These are phyloP conservation scores for Lutjanus erythropterus DNA, from an alignment of 2,113 vertebrate genomes.

Conservation along the genomic window DNA sequence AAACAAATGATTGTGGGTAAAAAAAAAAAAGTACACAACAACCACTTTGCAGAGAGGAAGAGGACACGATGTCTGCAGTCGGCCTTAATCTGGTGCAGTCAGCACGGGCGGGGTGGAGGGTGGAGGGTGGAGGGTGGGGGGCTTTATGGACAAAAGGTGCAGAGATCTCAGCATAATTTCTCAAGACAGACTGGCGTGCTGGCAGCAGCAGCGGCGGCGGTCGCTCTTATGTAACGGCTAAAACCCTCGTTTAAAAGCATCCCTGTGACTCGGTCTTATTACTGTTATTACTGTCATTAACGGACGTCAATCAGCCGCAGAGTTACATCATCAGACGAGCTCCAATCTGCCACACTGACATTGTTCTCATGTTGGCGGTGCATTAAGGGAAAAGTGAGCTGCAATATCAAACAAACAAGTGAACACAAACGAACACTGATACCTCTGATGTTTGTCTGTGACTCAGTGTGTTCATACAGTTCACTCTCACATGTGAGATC, in stretches of 20 bases:
- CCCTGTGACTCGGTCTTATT: slow-evolving; percentile 18
- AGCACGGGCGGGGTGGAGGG: slow-evolving; percentile 1
- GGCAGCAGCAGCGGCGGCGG: neutral
- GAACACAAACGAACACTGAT: neutral
- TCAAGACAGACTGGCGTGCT: slow-evolving; percentile 33
- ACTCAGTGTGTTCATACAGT: too few species aligned
- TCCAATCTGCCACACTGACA: neutral
- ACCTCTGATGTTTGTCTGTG: neutral
- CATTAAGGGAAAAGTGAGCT: neutral
- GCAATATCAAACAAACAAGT: neutral
- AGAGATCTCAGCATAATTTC: slow-evolving; percentile 37
- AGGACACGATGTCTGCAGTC: slow-evolving; percentile 31
- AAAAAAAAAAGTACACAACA: neutral
- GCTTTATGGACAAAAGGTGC: slow-evolving; percentile 57
- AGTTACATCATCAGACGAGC: slow-evolving; percentile 21
- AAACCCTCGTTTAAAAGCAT: slow-evolving; percentile 30
- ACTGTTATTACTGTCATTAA: slow-evolving; percentile 18
- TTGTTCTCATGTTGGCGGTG: neutral
- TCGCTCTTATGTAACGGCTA: slow-evolving; percentile 25
- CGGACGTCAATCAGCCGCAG: neutral
- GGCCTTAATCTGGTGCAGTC: slow-evolving; percentile 43
- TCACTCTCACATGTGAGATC: too few species aligned
- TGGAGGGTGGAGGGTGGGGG: neutral
- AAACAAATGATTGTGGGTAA: neutral
- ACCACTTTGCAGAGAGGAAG: slow-evolving; percentile 10